These are phyloP conservation scores for Chelon auratus DNA, from an alignment of 2,797 vertebrate genomes.

Conservation along the genomic window DNA sequence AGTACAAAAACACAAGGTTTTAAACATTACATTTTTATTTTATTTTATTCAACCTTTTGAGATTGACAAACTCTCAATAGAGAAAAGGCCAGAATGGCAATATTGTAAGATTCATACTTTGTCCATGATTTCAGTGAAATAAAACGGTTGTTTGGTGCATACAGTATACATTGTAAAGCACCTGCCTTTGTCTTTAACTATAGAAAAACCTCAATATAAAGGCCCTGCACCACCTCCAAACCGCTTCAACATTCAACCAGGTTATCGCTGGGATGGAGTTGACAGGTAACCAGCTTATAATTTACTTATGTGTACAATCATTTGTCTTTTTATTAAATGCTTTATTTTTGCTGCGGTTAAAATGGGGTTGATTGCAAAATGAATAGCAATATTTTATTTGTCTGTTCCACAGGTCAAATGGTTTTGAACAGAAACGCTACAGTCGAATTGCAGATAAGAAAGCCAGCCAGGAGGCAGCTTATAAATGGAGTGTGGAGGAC, in stretches of 20 bases:
- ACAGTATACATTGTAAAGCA: no score
- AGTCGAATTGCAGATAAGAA: constrained; percentile 91
- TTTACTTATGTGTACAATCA: no score
- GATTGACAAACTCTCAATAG: neutral
- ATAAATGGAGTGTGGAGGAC: constrained; percentile 99
- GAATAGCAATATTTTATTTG: constrained; percentile 8
- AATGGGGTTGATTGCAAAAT: neutral
- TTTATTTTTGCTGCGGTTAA: constrained; percentile 1
- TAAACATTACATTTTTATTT: constrained; percentile 45
- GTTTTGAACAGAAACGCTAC: constrained; percentile 95
- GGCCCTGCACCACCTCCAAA: constrained; percentile 94
- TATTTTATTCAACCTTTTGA: constrained; percentile 1
- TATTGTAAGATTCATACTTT: neutral
- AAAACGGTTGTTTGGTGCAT: no score
- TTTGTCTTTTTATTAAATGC: neutral
- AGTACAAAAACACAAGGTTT: constrained; percentile 82
- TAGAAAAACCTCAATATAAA: constrained; percentile 91
- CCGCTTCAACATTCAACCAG: constrained; percentile 93
- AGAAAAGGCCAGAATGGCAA: neutral
- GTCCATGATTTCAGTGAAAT: no score
- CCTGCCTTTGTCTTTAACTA: constrained; percentile 18
- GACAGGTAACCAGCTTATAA: constrained; percentile 86
- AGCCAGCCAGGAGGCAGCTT: constrained; percentile 92
- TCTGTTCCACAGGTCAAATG: constrained; percentile 89
- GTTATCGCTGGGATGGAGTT: constrained; percentile 97